phyloP scores from a whole-genome alignment of 2,113 vertebrate genomes.

The Ochotona princeps region DNA sequence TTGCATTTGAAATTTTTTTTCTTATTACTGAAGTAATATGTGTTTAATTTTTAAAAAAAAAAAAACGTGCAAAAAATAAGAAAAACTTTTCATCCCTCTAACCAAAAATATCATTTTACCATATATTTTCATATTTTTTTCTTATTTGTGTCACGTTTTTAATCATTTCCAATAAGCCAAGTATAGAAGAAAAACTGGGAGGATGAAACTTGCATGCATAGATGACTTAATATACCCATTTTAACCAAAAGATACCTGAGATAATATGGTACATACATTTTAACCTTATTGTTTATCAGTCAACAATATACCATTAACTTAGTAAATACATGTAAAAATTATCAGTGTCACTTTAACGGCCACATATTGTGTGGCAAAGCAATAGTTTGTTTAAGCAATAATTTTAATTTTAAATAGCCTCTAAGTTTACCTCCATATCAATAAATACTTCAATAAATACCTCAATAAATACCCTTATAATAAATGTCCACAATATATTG shows the following conservation, averaged over 20 bases:
- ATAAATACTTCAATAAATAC: slow-evolving; percentile 9
- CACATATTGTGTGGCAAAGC: neutral
- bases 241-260: neutral
- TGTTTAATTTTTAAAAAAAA: neutral
- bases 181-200: neutral
- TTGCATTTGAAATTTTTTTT: neutral
- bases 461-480: neutral
- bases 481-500: neutral
- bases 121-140: neutral
- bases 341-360: neutral
- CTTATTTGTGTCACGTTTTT: slow-evolving; percentile 37
- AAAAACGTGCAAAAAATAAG: slow-evolving; percentile 36
- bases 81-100: neutral
- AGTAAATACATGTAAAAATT: slow-evolving; percentile 8
- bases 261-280: neutral
- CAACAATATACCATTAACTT: neutral
- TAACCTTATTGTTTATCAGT: neutral
- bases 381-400: neutral
- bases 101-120: neutral
- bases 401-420: neutral
- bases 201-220: neutral
- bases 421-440: neutral
- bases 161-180: neutral
- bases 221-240: neutral
- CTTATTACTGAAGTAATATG: neutral